These are phyloP conservation scores for Automeris io DNA, from an alignment of 2,888 invertebrate species.

Conservation along the genomic window DNA sequence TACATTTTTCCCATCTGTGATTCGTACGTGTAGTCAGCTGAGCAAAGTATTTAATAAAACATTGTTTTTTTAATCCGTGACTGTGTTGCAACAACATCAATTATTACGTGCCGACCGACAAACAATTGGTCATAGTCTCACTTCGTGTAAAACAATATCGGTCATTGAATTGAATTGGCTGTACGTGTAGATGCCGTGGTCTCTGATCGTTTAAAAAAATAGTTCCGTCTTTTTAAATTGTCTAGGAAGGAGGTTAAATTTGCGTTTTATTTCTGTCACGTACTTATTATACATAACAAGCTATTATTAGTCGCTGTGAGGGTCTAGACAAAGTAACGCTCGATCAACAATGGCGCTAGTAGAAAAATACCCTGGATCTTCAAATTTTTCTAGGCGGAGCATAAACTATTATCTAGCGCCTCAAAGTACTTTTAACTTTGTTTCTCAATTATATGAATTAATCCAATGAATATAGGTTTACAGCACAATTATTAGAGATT, in stretches of 20 bases:
- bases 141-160: conserved; percentile 6
- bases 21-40: not conserved
- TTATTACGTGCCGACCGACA: conserved; percentile 6
- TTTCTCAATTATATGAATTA: too few relatives aligned
- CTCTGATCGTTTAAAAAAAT: not conserved
- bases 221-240: conserved; percentile 1
- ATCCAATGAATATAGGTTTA: too few relatives aligned
- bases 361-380: too few relatives aligned
- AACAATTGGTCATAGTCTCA: conserved; percentile 4
- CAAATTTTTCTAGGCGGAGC: too few relatives aligned
- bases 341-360: too few relatives aligned
- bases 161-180: not conserved
- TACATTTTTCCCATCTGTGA: too few relatives aligned
- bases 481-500: too few relatives aligned
- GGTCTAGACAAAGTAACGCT: too few relatives aligned
- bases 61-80: conserved; percentile 3
- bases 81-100: conserved; percentile 4
- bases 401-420: too few relatives aligned
- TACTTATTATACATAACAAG: too few relatives aligned
- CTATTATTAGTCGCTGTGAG: too few relatives aligned
- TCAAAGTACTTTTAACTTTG: too few relatives aligned
- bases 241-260: conserved; percentile 1
- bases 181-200: not conserved
- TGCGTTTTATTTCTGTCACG: not conserved
- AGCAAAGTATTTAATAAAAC: conserved; percentile 2